Percentiles rank a stretch among this genome's conserved stretches.
Evolutionary conservation across 1,140 invertebrate species (phyloP).

Genomic region (Globodera ellingtonae): DNA sequence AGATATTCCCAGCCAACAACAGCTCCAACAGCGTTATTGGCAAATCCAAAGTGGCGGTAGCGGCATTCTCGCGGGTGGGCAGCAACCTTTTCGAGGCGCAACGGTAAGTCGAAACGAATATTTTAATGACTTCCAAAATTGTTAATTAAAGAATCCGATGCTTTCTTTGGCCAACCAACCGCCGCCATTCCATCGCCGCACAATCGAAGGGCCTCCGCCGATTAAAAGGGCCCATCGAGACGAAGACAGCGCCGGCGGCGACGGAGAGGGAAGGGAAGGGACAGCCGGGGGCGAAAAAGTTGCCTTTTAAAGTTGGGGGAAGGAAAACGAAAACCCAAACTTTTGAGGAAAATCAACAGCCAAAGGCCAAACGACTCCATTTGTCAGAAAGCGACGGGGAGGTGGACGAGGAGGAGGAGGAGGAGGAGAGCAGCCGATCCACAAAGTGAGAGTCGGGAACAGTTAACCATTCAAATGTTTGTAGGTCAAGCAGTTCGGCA

Average conservation of each 20-base stretch:
- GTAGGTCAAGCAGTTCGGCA: constrained; percentile 10
- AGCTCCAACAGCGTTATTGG: background rate
- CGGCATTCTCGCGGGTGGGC: background rate
- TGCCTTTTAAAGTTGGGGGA: background rate
- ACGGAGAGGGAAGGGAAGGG: background rate
- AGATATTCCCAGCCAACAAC: constrained; percentile 2
- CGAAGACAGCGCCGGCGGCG: background rate
- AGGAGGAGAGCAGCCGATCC: background rate
- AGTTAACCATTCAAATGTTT: background rate
- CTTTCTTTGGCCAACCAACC: background rate
- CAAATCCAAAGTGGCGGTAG: background rate
- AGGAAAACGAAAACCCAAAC: background rate
- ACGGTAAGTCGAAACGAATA: background rate
- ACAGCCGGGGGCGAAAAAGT: background rate
- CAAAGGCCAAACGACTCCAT: background rate
- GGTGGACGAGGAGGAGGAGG: constrained; percentile 28
- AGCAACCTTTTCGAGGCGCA: background rate
- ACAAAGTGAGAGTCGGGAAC: background rate
- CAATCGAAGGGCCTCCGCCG: no score
- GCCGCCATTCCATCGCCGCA: background rate
- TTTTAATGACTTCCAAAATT: background rate
- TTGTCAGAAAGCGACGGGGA: constrained; percentile 25
- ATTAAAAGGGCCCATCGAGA: background rate
- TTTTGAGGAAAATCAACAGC: constrained; percentile 7
- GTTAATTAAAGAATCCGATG: background rate